Base-by-base conservation (phyloP, 2,113 vertebrate species). In the Jaculus jaculus region DNA sequence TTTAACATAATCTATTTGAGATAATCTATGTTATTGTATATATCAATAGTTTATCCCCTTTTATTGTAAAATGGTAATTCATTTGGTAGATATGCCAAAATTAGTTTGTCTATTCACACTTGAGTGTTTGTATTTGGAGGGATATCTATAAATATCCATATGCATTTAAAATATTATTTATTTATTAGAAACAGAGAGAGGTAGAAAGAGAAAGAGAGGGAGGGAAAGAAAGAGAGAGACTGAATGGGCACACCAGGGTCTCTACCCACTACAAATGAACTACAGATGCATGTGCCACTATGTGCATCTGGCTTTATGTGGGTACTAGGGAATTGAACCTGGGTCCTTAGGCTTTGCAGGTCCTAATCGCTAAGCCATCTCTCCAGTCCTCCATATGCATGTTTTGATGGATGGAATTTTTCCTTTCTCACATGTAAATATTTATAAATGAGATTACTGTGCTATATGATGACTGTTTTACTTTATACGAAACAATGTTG, bases 141-240 rank as follows among this genome's bases (percentile, higher is more conserved):
- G 12, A 8, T 11, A 66, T 87, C 58, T 91, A 87, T 66, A 83
- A 91, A 90, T 58, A 72, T 94, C 78, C 8, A 87, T 66, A n/a
- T 78, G 69, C 30, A 87, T 63, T 63, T 63, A 61, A 61, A 61
- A 61, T 61, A 17, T 61, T 47, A 47, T 8, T 47, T 47, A 47
- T 47, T 47, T 47, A 47, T 47, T 47, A 47, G 42, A 47, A 8
- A 47, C 42, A 47, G 42, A 47, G 42, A 6, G 42, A n/a, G n/a
- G n/a, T 47, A 47, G 42, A 47, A 8, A 47, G 5, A 47, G 42
- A 47, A 8, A 6, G 42, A 47, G 42, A 47, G 42, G 8, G 8
- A 47, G 42, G 8, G 42, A 47, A 8, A 47, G 42, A 8, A 8
- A 47, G 42, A 8, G 42, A 47, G 42, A 47, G 42, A 47, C 5